These are phyloP conservation scores for Chlorodrepanis virens DNA, from an alignment of 2,113 vertebrate species.

Conservation along the genomic window DNA sequence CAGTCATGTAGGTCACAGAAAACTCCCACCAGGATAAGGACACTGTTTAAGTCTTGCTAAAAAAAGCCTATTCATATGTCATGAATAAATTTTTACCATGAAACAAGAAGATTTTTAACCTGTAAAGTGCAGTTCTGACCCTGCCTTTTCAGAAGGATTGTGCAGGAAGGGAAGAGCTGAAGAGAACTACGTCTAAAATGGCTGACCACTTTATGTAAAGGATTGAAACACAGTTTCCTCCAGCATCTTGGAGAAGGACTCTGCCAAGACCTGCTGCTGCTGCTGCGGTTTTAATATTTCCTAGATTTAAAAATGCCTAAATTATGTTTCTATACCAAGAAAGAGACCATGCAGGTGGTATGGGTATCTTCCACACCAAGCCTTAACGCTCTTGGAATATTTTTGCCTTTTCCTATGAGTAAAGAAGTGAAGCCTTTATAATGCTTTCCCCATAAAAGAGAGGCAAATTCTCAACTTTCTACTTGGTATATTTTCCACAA, in stretches of 20 bases:
- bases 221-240: neutral
- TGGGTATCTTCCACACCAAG: neutral
- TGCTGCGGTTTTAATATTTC: neutral
- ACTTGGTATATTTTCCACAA: rapidly evolving
- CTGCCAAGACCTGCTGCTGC: neutral
- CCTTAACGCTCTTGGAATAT: neutral
- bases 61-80: neutral
- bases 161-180: neutral
- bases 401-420: neutral
- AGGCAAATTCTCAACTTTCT: neutral
- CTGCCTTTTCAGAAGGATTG: neutral
- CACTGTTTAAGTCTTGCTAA: neutral
- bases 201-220: neutral
- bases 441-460: neutral
- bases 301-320: neutral
- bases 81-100: neutral
- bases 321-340: neutral
- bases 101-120: neutral
- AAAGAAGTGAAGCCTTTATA: neutral
- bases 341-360: neutral
- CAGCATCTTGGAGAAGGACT: neutral
- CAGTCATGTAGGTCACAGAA: neutral
- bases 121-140: neutral
- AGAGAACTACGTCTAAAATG: neutral
- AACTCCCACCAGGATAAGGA: neutral